phyloP scores from a whole-genome alignment of 2,888 invertebrate genomes.

The Seladonia tumulorum region DNA sequence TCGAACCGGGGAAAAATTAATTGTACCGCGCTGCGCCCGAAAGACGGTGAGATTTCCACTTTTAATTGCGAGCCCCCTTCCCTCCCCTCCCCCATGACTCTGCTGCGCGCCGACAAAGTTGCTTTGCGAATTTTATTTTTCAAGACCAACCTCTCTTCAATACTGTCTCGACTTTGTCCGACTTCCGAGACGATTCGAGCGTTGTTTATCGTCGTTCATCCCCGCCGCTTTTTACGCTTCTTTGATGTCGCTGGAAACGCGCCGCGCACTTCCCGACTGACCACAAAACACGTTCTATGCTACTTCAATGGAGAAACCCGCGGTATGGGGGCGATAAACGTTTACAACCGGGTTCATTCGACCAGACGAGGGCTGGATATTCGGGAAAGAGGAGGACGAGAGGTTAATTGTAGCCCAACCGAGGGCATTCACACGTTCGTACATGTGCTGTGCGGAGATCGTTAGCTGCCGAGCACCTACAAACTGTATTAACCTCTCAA shows the following conservation, averaged over 20 bases:
- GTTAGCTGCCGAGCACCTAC: not conserved
- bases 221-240: not conserved
- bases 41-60: conserved; percentile 66
- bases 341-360: conserved; percentile 4
- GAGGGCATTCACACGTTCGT: not conserved
- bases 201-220: not conserved
- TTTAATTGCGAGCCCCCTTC: conserved; percentile 66
- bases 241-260: not conserved
- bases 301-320: not conserved
- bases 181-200: not conserved
- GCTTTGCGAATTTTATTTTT: conserved; percentile 4
- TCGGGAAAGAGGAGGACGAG: not conserved
- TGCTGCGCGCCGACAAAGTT: conserved; percentile 43
- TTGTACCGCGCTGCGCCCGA: conserved; percentile 61
- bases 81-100: not conserved
- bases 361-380: not conserved
- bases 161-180: not conserved
- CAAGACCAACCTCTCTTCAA: not conserved
- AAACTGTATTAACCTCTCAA: not conserved
- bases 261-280: not conserved
- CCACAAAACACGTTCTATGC: not conserved
- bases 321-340: not conserved
- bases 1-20: conserved; percentile 70
- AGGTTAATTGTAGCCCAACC: conserved; percentile 6
- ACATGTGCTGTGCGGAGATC: not conserved